Evolutionary conservation across 2,797 vertebrate species (phyloP).

Genomic region (Leuciscus waleckii): DNA sequence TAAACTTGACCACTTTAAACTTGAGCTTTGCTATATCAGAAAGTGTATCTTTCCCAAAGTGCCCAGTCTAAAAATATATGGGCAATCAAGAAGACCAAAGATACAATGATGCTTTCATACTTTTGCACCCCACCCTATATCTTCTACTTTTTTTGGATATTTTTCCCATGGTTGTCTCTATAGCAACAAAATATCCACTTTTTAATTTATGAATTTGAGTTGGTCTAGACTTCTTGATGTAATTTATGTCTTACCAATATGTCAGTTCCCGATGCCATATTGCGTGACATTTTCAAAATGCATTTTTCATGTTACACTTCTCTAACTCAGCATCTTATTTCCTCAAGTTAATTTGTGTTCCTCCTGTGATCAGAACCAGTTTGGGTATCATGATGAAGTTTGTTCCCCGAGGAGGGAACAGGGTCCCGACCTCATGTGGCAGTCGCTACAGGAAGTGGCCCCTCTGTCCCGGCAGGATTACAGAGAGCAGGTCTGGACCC

Average conservation of each 20-base stretch:
- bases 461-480: conserved; percentile 67
- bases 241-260: neutral
- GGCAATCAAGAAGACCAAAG: neutral
- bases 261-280: neutral
- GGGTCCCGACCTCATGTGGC: conserved; percentile 65
- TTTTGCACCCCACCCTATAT: neutral
- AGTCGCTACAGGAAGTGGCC: conserved; percentile 69
- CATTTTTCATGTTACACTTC: neutral
- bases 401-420: conserved; percentile 65
- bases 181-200: neutral
- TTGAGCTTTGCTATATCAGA: neutral
- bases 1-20: neutral
- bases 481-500: conserved; percentile 76
- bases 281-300: neutral
- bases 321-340: neutral
- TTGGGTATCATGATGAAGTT: conserved; percentile 88
- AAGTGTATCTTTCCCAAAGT: neutral
- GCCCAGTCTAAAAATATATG: neutral
- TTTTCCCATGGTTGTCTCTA: neutral
- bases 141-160: neutral
- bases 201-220: neutral
- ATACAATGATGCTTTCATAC: neutral
- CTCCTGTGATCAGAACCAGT: conserved; percentile 85
- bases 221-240: neutral
- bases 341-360: neutral